A percentile compares a stretch with the other conserved stretches of the same genome.
phyloP scores from a whole-genome alignment of 2,797 vertebrate species.

The Tragelaphus eurycerus region DNA sequence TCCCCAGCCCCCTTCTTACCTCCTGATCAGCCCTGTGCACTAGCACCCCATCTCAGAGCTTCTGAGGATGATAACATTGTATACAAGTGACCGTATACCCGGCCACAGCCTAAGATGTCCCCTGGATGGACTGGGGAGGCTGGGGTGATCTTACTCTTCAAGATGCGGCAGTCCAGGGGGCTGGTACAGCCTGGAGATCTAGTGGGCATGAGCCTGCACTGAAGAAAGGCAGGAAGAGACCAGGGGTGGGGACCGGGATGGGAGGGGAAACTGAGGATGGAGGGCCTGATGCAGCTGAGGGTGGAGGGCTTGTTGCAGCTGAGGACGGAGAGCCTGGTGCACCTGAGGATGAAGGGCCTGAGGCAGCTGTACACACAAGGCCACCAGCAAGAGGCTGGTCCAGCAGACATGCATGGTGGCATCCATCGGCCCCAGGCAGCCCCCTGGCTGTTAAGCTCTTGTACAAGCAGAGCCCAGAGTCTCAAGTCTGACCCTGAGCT shows the following conservation, averaged over 20 bases:
- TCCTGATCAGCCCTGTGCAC: not conserved
- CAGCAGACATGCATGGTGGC: rapidly evolving
- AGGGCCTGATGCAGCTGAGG: not conserved
- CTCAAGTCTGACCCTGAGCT: not conserved
- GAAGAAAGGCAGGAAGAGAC: not conserved
- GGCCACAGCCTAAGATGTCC: not conserved
- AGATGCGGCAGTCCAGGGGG: rapidly evolving
- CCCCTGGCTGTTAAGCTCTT: not conserved
- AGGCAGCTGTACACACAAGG: not conserved
- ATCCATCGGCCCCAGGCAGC: not conserved
- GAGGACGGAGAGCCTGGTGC: not conserved
- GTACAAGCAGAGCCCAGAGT: not conserved
- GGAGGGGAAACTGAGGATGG: not conserved
- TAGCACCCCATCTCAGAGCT: not conserved
- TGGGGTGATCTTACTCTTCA: not conserved
- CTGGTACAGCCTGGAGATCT: not conserved
- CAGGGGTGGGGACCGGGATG: not conserved
- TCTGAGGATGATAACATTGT: not conserved
- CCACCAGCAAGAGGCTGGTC: rapidly evolving
- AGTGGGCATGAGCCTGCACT: not conserved
- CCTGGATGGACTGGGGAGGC: too few relatives aligned
- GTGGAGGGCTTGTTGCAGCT: not conserved
- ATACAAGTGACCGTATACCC: too few relatives aligned
- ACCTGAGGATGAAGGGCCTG: not conserved
- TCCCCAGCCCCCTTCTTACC: not conserved